These are phyloP conservation scores for Heteromormyrus szaboi DNA, from an alignment of 2,797 vertebrate genomes.

Conservation along the genomic window DNA sequence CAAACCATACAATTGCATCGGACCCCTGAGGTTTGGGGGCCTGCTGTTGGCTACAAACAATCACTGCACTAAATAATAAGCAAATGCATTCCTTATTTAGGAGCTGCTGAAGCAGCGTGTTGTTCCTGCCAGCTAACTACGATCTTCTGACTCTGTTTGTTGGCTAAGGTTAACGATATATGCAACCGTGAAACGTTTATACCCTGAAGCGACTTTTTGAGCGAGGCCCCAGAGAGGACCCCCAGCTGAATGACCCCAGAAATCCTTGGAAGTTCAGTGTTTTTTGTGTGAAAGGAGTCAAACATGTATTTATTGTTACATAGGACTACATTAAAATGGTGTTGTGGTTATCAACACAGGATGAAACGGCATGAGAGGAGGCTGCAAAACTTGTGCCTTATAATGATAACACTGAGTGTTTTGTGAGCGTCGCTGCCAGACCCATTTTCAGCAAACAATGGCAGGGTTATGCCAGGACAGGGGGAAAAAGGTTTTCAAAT, in stretches of 20 bases:
- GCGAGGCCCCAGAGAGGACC: background rate
- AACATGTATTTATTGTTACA: background rate
- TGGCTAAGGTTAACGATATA: background rate
- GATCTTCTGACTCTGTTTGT: background rate
- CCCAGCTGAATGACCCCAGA: background rate
- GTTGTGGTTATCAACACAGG: background rate
- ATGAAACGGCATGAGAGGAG: background rate
- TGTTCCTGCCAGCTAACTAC: background rate
- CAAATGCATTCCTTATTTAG: background rate
- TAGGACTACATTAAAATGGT: background rate
- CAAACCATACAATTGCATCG: background rate
- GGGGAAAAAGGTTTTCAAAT: background rate
- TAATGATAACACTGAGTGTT: background rate
- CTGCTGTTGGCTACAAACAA: background rate
- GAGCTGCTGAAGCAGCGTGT: background rate
- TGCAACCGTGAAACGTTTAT: background rate
- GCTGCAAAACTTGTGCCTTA: background rate
- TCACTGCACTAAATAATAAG: background rate
- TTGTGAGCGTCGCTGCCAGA: background rate
- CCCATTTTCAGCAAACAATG: slow-evolving; percentile 13
- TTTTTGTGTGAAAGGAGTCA: background rate
- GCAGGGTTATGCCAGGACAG: slow-evolving; percentile 20
- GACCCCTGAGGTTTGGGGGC: background rate
- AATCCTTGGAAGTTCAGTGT: background rate
- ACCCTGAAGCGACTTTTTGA: background rate